Evolutionary conservation across 2,888 invertebrate genomes (phyloP).

Genomic region (Pandemis corylana): DNA sequence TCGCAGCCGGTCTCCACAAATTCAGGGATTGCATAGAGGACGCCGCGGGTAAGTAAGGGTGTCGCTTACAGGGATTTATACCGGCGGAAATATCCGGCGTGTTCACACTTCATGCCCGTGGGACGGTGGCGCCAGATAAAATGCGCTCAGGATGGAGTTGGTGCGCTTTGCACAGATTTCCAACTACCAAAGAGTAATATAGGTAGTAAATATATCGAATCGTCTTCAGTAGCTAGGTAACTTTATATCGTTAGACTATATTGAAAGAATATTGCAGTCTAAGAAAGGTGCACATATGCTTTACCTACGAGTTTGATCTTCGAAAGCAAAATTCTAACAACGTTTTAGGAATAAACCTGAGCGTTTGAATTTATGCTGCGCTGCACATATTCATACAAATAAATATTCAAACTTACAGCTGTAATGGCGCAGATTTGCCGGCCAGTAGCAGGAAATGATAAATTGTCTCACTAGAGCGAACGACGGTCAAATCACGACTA

Average conservation of each 20-base stretch:
- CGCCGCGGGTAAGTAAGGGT: constrained; percentile 69
- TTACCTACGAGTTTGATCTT: constrained; percentile 9
- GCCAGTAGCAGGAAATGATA: constrained; percentile 25
- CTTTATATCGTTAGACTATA: constrained; percentile 46
- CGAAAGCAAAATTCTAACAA: not conserved
- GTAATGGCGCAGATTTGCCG: not conserved
- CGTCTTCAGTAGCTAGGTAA: not conserved
- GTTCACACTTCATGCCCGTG: constrained; percentile 72
- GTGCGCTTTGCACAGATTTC: constrained; percentile 65
- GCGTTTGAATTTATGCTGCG: not conserved
- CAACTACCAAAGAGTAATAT: constrained; percentile 48
- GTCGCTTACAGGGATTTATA: constrained; percentile 78
- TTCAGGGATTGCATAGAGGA: constrained; percentile 69
- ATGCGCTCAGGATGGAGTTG: constrained; percentile 59
- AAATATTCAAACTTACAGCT: constrained; percentile 22
- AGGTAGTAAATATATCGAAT: not conserved
- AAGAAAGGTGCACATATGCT: constrained; percentile 8
- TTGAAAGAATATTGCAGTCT: constrained; percentile 25
- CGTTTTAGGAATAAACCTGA: not conserved
- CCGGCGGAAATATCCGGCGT: constrained; percentile 74
- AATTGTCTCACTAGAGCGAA: constrained; percentile 25
- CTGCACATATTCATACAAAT: not conserved
- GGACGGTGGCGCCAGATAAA: constrained; percentile 65
- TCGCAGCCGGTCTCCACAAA: constrained; percentile 69
- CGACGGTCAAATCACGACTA: constrained; percentile 40